These are phyloP conservation scores for Loxodonta africana DNA, from an alignment of 2,113 vertebrate genomes.

Conservation along the genomic window DNA sequence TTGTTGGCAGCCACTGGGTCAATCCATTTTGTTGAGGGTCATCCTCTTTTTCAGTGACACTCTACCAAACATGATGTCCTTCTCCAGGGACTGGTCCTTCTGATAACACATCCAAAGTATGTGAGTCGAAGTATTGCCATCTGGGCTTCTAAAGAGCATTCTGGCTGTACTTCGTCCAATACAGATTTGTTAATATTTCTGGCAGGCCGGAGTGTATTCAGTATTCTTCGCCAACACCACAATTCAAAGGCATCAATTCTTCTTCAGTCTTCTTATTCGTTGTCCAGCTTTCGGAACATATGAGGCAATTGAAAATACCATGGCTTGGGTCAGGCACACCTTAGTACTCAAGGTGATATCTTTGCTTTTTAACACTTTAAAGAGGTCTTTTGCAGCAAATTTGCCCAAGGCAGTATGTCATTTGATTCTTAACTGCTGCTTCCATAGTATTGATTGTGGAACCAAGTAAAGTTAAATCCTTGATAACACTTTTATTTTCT, in stretches of 20 bases:
- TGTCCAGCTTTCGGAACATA: background rate
- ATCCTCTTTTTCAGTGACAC: background rate
- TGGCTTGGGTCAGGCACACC: background rate
- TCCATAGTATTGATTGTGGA: too few relatives aligned
- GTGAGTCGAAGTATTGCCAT: too few relatives aligned
- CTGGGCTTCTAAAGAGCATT: too few relatives aligned
- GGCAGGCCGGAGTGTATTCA: background rate
- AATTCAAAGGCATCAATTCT: background rate
- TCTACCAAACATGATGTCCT: too few relatives aligned
- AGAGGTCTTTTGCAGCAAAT: background rate
- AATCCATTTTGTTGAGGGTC: background rate
- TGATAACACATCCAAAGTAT: too few relatives aligned
- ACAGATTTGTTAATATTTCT: background rate
- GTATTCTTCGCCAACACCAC: background rate
- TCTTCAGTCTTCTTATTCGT: background rate
- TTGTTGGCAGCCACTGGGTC: background rate
- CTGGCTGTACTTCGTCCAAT: background rate
- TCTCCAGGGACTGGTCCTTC: too few relatives aligned
- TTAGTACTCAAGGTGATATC: background rate
- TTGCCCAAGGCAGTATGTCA: background rate
- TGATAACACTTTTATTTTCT: background rate
- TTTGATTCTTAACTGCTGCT: background rate
- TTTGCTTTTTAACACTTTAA: background rate
- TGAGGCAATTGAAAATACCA: background rate
- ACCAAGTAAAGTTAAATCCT: too few relatives aligned